Evolutionary conservation across 2,888 invertebrate species (phyloP), one percentile per base, ranked within the genome.

Genomic region (Drosophila robusta): DNA sequence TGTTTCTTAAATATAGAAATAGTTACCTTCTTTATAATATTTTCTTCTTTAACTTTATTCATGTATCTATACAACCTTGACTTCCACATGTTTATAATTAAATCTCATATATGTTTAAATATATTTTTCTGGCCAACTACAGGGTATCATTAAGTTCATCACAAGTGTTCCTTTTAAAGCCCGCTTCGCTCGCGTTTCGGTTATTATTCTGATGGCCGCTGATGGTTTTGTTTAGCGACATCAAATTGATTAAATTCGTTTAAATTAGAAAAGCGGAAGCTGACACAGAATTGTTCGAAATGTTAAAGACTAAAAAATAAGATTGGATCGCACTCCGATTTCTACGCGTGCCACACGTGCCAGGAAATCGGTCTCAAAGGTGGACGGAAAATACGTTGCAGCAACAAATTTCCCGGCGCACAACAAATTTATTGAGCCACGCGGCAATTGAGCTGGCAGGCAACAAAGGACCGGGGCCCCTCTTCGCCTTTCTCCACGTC

Each of bases 181-280:
- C 14, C 29, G 46, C 36, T 3, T 52, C 14, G 44, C 12, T 46
- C 32, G 18, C 29, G 7, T 49, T 63, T 45, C 44, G 39, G 38
- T 79, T 57, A 52, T 70, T 60, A 38, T 68, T 74, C 56, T 63
- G 39, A 61, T 67, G 68, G 39, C 45, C 52, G 45, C 51, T 64
- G 70, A 58, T 72, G 72, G 50, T 69, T 85, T 75, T 66, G 70
- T 73, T 77, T 66, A 67, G 75, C 72, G 55, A 78, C 78, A 79
- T 68, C 24, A 71, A 75, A 80, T 81, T 86, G 85, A 87, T 87
- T 89, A 64, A 89, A 86, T 87, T 87, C 65, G 69, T 60, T 72
- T 75, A 50, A 87, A 81, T 87, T 84, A 74, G 65, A 70, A 60
- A 62, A 73, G 64, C 85, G 89, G 89, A 86, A 77, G 70, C 58